A percentile compares a stretch with the other conserved stretches of the same genome.
phyloP scores from a whole-genome alignment of 2,888 invertebrate genomes.

The Lomographa bimaculata region DNA sequence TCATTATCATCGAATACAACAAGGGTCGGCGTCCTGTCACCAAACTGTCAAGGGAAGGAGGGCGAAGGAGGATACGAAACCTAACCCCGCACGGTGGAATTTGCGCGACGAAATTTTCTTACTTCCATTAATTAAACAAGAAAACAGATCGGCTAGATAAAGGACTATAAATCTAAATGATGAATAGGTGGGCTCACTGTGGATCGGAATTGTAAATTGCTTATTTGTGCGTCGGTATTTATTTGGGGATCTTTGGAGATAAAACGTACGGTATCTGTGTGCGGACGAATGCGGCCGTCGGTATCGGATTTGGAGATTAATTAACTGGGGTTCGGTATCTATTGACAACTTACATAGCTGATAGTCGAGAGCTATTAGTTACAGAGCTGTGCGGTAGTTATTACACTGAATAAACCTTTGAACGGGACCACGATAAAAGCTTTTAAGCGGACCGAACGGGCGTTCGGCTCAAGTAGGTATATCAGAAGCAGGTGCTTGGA shows the following conservation, averaged over 20 bases:
- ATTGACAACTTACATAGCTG: slow-evolving; percentile 15
- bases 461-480: too few relatives aligned
- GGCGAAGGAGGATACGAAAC: slow-evolving; percentile 33
- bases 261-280: slow-evolving; percentile 27
- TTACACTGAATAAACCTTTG: slow-evolving; percentile 11
- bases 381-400: slow-evolving; percentile 3
- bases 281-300: slow-evolving; percentile 30
- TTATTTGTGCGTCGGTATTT: slow-evolving; percentile 61
- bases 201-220: slow-evolving; percentile 77
- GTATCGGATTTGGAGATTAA: slow-evolving; percentile 42
- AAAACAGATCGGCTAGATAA: slow-evolving; percentile 78
- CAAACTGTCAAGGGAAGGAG: slow-evolving; percentile 42
- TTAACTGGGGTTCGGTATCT: slow-evolving; percentile 35
- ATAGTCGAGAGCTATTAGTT: slow-evolving; percentile 14
- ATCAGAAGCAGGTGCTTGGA: too few relatives aligned
- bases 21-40: slow-evolving; percentile 40
- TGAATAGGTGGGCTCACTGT: slow-evolving; percentile 72
- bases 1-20: slow-evolving; percentile 33
- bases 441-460: not conserved
- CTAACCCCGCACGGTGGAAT: slow-evolving; percentile 42
- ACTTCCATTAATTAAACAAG: slow-evolving; percentile 79
- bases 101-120: slow-evolving; percentile 60
- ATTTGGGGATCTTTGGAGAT: slow-evolving; percentile 38
- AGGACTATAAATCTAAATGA: slow-evolving; percentile 81
- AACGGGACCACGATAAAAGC: not conserved